phyloP scores from a whole-genome alignment of 2,888 invertebrate genomes.

The Synergus gifuensis region DNA sequence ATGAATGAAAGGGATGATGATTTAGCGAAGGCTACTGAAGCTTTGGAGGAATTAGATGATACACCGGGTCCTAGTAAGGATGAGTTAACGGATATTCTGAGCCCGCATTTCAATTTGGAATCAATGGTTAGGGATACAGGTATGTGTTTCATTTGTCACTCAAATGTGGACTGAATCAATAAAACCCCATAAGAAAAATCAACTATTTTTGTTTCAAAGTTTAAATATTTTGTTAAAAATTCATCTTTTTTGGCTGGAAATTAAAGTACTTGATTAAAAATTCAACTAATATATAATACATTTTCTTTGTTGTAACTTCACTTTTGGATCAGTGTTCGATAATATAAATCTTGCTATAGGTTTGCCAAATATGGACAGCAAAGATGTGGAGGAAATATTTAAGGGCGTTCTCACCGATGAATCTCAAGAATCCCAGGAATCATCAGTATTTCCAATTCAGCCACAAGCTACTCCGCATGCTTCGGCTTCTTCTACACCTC shows the following conservation, averaged over 20 bases:
- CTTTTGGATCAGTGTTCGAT: slow-evolving; percentile 38
- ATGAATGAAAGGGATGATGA: slow-evolving; percentile 83
- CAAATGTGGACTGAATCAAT: no score
- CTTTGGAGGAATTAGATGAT: slow-evolving; percentile 78
- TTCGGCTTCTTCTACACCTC: slow-evolving; percentile 71
- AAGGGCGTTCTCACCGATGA: slow-evolving; percentile 93
- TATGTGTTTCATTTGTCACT: slow-evolving; percentile 54
- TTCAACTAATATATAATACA: not conserved
- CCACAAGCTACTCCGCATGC: slow-evolving; percentile 69
- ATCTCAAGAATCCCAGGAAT: slow-evolving; percentile 88
- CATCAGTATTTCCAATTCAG: slow-evolving; percentile 79
- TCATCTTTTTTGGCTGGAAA: not conserved
- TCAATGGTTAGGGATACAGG: slow-evolving; percentile 84
- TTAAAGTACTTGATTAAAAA: no score
- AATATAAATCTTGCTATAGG: slow-evolving; percentile 66
- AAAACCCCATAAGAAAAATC: no score
- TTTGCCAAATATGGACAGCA: slow-evolving; percentile 92
- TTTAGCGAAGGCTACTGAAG: slow-evolving; percentile 79
- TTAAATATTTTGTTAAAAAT: not conserved
- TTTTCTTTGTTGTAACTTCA: not conserved
- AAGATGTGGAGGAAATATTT: slow-evolving; percentile 95
- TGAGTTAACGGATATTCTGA: slow-evolving; percentile 84
- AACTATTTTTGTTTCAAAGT: no score
- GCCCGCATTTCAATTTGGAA: slow-evolving; percentile 86
- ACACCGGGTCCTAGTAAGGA: slow-evolving; percentile 83